Base-by-base conservation (phyloP, 2,888 invertebrate species). In the Mermis nigrescens region DNA sequence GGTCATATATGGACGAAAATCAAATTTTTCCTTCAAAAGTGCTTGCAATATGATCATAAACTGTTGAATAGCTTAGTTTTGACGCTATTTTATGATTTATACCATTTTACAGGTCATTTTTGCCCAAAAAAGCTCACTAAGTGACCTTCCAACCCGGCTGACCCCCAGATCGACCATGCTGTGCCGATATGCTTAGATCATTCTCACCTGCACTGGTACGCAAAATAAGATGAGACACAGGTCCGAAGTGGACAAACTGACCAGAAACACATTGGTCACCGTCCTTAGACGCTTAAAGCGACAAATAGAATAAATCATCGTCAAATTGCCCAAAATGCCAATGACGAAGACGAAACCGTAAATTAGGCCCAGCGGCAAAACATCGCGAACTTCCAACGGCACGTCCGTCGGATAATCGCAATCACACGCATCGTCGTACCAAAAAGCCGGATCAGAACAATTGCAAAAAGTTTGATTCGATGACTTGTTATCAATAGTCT, bases 211-310 rank as follows among this genome's bases (percentile, higher is more conserved):
- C 19, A 83, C 80, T 7, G 83, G 83, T 61, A 83, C 81, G 72
- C 83, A 83, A 68, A 83, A 77, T 60, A 80, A 74, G 60, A 83
- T 81, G 53, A 83, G 78, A 31, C 83, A 76, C 1, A 83, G 76
- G 73, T 83, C 83, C 7, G 83, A 82, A 0, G 80, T 79, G 4
- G 82, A 82, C 60, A 83, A 74, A 65, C 82, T 82, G 26, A 82
- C 79, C 46, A 83, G 76, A 68, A 83, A 82, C 55, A 82, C 79
- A 69, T 83, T 83, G 28, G 83, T 83, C 51, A 76, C 79, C 66
- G 77, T 80, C 68, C 78, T 77, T 73, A 74, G 72, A 59, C 70
- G 66, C 58, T 69, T 66, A 63, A 68, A 73, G 24, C 26, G 51
- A 48, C 12, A 7, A 24, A 48, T 24, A 12, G 26, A 12, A 24